phyloP scores from a whole-genome alignment of 2,113 vertebrate genomes.

The Piaya cayana region DNA sequence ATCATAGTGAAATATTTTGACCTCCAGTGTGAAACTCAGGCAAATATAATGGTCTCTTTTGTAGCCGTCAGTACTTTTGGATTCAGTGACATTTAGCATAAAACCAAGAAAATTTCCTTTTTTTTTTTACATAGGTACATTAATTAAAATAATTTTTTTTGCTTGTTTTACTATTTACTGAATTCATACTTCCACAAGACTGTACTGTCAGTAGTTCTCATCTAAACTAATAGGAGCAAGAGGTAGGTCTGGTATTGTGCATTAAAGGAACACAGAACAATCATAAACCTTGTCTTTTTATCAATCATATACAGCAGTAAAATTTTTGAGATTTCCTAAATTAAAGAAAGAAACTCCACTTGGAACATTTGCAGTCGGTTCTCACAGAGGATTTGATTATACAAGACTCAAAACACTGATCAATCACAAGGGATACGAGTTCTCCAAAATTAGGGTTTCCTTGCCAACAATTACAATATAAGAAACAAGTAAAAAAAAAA shows the following conservation, averaged over 20 bases:
- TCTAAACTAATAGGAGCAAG: background rate
- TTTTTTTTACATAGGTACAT: background rate
- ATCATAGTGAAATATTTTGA: background rate
- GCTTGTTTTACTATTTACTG: background rate
- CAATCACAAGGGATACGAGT: background rate
- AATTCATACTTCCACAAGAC: background rate
- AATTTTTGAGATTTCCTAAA: background rate
- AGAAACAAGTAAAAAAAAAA: too few species aligned
- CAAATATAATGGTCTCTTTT: background rate
- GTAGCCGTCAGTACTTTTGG: background rate
- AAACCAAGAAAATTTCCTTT: background rate
- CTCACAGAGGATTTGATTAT: background rate
- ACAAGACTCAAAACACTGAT: background rate
- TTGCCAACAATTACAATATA: background rate
- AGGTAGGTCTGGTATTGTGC: background rate
- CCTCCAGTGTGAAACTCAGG: background rate
- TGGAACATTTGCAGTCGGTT: background rate
- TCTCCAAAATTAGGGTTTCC: background rate
- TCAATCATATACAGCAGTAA: background rate
- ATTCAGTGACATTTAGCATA: background rate
- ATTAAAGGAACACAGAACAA: background rate
- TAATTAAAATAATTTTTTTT: background rate
- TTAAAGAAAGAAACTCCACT: background rate
- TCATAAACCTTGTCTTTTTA: background rate
- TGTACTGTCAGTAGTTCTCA: background rate